Conservation (phyloP, 2,797 vertebrate genomes). For the Rhinophrynus dorsalis region DNA sequence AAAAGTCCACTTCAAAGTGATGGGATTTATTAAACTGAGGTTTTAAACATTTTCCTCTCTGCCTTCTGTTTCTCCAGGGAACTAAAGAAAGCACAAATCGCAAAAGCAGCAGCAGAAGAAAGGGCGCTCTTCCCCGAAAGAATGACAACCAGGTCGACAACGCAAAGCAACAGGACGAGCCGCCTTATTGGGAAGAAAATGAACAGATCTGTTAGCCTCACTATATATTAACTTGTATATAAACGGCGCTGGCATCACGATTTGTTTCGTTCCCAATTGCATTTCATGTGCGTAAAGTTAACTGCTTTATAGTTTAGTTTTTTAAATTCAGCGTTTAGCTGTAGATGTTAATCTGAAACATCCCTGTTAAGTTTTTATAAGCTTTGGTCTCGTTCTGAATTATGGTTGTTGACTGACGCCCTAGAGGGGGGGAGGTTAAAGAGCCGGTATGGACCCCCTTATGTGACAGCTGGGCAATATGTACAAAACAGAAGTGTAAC, state of each 20-base stretch:
- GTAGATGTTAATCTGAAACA: conserved; percentile 51
- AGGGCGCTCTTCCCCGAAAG: conserved; percentile 86
- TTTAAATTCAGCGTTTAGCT: conserved; percentile 55
- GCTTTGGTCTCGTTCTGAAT: not conserved
- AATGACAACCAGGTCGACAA: conserved; percentile 86
- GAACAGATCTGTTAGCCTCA: conserved; percentile 94
- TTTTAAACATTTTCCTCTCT: not conserved
- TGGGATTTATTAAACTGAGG: too few relatives aligned
- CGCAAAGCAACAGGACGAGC: conserved; percentile 81
- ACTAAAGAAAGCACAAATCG: conserved; percentile 95
- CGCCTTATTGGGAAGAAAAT: conserved; percentile 96
- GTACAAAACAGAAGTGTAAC: too few relatives aligned
- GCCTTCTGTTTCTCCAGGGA: conserved; percentile 84
- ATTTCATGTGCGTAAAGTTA: conserved; percentile 54
- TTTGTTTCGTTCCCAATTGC: conserved; percentile 26
- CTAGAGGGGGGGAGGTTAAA: too few relatives aligned
- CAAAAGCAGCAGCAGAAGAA: conserved; percentile 90
- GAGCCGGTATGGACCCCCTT: too few relatives aligned
- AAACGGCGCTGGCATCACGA: conserved; percentile 27
- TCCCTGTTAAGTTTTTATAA: not conserved
- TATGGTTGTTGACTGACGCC: not conserved
- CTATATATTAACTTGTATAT: conserved; percentile 82
- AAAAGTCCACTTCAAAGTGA: too few relatives aligned
- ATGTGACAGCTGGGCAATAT: too few relatives aligned
- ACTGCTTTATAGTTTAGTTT: conserved; percentile 53